phyloP scores from a whole-genome alignment of 1,140 invertebrate species.

The Aphis craccivora region DNA sequence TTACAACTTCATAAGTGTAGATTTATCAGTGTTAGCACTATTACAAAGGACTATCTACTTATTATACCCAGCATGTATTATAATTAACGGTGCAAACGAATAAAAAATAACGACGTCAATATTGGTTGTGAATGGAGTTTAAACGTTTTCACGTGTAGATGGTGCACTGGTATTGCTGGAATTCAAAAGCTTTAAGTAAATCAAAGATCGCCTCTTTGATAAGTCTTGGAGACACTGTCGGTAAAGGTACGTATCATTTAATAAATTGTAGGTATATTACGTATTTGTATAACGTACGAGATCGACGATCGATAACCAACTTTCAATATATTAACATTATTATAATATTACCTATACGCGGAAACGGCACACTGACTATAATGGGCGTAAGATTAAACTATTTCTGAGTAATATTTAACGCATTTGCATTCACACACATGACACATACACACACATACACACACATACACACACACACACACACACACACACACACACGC shows the following conservation, averaged over 20 bases:
- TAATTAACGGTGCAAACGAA: not conserved
- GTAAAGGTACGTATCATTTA: not conserved
- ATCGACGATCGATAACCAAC: not conserved
- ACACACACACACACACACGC: too few species aligned
- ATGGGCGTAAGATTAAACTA: not conserved
- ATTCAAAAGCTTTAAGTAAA: not conserved
- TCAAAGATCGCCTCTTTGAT: accelerated
- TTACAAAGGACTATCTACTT: not conserved
- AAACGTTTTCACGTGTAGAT: not conserved
- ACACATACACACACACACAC: not conserved
- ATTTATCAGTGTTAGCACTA: too few species aligned
- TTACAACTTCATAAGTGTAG: too few species aligned
- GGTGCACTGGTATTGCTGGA: not conserved
- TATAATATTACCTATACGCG: too few species aligned
- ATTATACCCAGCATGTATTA: not conserved
- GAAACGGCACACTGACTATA: not conserved
- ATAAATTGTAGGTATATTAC: not conserved
- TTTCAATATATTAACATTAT: not conserved
- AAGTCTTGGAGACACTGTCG: not conserved
- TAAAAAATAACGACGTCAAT: not conserved
- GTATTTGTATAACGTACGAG: not conserved
- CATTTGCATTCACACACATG: not conserved
- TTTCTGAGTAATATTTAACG: not conserved
- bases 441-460: not conserved
- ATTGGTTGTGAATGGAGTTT: not conserved